Percentiles rank a stretch among this genome's conserved stretches.
phyloP scores from a whole-genome alignment of 2,797 vertebrate species.

The Pangasius larnaudii region DNA sequence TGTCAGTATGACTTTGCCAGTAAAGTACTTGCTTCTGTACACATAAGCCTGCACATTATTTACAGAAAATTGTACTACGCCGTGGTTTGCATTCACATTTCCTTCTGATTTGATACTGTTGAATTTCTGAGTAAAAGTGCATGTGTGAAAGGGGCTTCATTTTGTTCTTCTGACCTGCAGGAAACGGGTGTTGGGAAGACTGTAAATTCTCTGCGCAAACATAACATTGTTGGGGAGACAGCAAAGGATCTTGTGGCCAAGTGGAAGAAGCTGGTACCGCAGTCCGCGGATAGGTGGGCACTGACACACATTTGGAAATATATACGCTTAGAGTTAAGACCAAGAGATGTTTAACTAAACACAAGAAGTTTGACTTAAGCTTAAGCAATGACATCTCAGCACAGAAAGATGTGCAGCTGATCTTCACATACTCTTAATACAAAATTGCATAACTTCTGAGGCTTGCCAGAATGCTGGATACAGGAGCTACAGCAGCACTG shows the following conservation, averaged over 20 bases:
- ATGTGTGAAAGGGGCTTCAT: not conserved
- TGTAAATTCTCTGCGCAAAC: conserved; percentile 93
- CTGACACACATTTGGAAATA: not conserved
- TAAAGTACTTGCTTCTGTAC: not conserved
- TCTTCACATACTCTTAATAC: not conserved
- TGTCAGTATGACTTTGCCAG: not conserved
- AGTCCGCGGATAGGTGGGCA: conserved; percentile 83
- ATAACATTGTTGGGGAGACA: conserved; percentile 84
- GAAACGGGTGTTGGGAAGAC: conserved; percentile 96
- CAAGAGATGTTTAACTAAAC: not conserved
- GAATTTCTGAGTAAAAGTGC: not conserved
- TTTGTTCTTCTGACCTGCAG: conserved; percentile 64
- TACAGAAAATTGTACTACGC: not conserved
- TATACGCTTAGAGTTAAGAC: not conserved
- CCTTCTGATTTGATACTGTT: not conserved
- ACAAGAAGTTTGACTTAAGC: not conserved
- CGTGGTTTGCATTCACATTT: not conserved
- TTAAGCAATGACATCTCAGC: not conserved
- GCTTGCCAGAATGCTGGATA: not conserved
- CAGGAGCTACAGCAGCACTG: not conserved
- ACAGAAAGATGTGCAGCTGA: not conserved
- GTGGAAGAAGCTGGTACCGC: conserved; percentile 98
- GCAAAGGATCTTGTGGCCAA: conserved; percentile 90
- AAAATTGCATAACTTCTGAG: not conserved
- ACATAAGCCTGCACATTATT: not conserved